Evolutionary conservation across 2,113 vertebrate species (phyloP).

Genomic region (Regulus satrapa): DNA sequence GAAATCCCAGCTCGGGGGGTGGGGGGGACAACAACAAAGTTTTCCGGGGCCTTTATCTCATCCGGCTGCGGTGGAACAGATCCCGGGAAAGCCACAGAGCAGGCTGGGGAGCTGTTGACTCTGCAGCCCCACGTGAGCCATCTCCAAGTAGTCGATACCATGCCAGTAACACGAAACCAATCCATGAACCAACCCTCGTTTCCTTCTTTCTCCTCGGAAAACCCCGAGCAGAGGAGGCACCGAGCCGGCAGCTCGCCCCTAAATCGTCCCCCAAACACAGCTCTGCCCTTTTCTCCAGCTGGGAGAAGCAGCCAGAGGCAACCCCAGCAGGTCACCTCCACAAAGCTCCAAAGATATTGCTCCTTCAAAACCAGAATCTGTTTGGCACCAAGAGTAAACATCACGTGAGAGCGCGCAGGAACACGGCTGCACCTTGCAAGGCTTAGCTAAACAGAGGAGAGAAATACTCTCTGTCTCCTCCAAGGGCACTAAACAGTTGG

Average conservation of each 20-base stretch:
- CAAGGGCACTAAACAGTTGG: neutral
- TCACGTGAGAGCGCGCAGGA: neutral
- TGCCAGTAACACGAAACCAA: neutral
- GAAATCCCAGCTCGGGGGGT: neutral
- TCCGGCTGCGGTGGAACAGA: rapidly evolving
- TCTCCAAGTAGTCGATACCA: neutral
- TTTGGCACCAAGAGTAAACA: neutral
- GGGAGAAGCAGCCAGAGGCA: neutral
- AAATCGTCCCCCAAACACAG: neutral
- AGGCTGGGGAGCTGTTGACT: neutral
- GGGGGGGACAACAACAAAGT: no score
- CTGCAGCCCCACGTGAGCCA: slow-evolving; percentile 20
- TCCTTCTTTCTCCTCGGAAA: neutral
- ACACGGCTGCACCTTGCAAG: neutral
- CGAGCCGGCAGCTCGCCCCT: rapidly evolving
- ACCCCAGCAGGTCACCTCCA: neutral
- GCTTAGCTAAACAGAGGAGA: neutral
- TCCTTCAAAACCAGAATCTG: neutral
- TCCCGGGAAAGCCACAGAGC: neutral
- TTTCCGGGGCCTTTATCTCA: neutral
- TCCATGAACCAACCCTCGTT: neutral
- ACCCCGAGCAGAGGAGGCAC: neutral
- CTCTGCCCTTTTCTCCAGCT: neutral
- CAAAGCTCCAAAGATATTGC: neutral
- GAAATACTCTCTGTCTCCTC: neutral